Conservation (phyloP, 2,113 vertebrate genomes). For the Misgurnus mizolepis region DNA sequence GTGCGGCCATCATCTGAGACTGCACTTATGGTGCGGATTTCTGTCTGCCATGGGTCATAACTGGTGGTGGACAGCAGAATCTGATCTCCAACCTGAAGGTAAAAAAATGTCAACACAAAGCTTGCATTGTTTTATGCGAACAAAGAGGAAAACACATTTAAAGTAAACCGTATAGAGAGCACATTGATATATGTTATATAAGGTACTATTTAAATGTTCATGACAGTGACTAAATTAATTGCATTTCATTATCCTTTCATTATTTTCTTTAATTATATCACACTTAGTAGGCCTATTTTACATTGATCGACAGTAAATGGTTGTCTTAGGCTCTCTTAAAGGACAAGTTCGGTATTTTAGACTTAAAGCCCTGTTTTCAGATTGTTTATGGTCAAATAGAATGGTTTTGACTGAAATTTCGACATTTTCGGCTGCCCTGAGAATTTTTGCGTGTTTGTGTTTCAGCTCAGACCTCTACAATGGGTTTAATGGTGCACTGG, state of each 20-base stretch:
- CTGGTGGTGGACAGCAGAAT: slow-evolving; percentile 82
- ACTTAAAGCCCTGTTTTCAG: no score
- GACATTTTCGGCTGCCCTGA: no score
- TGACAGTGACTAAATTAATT: background rate
- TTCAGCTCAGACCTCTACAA: no score
- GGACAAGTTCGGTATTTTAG: no score
- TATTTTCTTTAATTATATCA: background rate
- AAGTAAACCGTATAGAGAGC: background rate
- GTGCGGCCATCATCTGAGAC: slow-evolving; percentile 67
- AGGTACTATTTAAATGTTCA: background rate
- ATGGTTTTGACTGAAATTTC: no score
- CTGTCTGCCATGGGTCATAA: slow-evolving; percentile 80
- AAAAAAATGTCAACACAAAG: background rate
- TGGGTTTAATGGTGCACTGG: no score
- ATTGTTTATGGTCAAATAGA: no score
- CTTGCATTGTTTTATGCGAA: background rate
- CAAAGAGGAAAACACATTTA: background rate
- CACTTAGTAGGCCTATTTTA: background rate
- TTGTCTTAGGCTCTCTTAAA: background rate
- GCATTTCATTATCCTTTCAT: no score
- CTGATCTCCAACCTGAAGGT: slow-evolving; percentile 77
- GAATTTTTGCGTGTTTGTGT: no score
- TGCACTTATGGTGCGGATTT: slow-evolving; percentile 72
- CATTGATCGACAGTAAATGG: background rate
- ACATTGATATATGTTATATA: background rate